Evolutionary conservation across 2,797 vertebrate species (phyloP), one percentile per base, ranked within the genome.

Genomic region (Schizopygopsis malacanthus): DNA sequence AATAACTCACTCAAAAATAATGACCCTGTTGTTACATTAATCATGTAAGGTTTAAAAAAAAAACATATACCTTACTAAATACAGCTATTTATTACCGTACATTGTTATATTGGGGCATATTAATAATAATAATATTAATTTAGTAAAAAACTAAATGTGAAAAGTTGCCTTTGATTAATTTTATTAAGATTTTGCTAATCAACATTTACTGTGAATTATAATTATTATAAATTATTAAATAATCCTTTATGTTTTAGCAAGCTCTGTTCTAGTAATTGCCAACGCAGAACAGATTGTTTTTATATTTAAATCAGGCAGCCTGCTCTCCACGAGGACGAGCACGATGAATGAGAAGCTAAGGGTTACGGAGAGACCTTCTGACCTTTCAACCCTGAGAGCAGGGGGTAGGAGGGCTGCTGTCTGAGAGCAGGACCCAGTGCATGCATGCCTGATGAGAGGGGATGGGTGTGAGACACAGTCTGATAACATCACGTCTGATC

Each of bases 401-500:
- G 81, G 37, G 82, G 63, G 77, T 20, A 82, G 79, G 71, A 82
- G 85, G 83, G 83, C 39, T 85, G 59, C 79, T 89, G 85, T 89
- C 79, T 85, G 73, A 82, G 84, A 87, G 78, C 71, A 83, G 6
- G 86, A 77, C 86, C 84, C 79, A 72, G 73, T 50, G 67, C 73
- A 84, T 75, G 76, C 83, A 88, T 83, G 85, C 83, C 77, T 85
- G 82, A 88, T 87, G 77, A 87, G 81, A 85, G 89, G 75, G 85
- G 86, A 84, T 83, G 87, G 80, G 82, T 81, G 86, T 61, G 82
- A 84, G 61, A 85, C 85, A 12, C 65, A 52, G 82, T 72, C 82
- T 82, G 89, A 90, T 87, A 87, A 85, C 50, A 84, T 89, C 88
- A 81, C 47, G 87, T 80, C 83, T 87, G 85, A 84, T 43, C 79